A percentile compares a stretch with the other conserved stretches of the same genome.
phyloP scores from a whole-genome alignment of 2,113 vertebrate genomes.

The Ivindomyrus marchei region DNA sequence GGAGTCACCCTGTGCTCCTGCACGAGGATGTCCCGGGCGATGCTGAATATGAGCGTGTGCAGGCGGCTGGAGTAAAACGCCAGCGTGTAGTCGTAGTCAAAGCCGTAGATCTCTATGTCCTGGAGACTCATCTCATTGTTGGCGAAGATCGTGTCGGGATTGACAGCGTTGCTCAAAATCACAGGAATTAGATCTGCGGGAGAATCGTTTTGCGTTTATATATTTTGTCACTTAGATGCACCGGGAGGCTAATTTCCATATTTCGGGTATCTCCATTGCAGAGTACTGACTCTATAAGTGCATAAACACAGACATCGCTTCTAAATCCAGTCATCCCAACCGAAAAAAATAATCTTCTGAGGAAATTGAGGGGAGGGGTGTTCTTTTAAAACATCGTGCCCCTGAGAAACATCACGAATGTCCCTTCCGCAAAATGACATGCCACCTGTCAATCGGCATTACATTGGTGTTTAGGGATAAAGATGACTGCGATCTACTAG shows the following conservation, averaged over 20 bases:
- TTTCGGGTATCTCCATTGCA: background rate
- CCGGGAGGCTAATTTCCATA: background rate
- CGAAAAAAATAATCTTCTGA: background rate
- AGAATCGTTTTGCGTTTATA: background rate
- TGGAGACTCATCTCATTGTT: slow-evolving; percentile 96
- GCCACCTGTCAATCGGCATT: slow-evolving; percentile 1
- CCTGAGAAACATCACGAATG: background rate
- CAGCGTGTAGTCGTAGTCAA: slow-evolving; percentile 95
- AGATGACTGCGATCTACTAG: background rate
- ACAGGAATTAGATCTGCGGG: slow-evolving; percentile 69
- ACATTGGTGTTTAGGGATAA: background rate
- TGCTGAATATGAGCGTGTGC: slow-evolving; percentile 89
- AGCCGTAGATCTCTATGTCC: slow-evolving; percentile 92
- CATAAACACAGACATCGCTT: background rate
- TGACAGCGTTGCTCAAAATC: slow-evolving; percentile 72
- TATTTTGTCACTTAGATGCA: background rate
- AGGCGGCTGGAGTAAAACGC: slow-evolving; percentile 93
- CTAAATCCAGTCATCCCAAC: background rate
- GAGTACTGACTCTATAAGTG: background rate
- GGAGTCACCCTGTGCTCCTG: slow-evolving; percentile 80
- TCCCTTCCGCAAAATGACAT: background rate
- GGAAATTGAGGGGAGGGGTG: background rate
- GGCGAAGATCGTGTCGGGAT: slow-evolving; percentile 89
- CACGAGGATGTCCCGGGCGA: slow-evolving; percentile 90
- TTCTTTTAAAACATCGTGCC: background rate